Evolutionary conservation across 2,797 vertebrate genomes (phyloP).

Genomic region (Capromys pilorides): DNA sequence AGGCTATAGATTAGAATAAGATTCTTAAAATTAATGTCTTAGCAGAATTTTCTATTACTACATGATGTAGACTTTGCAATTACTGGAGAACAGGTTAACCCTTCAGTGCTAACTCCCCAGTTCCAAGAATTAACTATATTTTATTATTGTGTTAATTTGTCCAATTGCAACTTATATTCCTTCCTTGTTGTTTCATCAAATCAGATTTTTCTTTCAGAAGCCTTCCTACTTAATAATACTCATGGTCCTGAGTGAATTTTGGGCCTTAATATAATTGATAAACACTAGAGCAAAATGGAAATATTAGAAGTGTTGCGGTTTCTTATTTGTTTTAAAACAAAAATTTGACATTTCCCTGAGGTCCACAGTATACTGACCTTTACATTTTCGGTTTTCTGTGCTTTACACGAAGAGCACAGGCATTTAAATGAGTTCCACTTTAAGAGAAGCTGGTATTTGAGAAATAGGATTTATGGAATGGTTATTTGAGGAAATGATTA

Average conservation of each 20-base stretch:
- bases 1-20: background rate
- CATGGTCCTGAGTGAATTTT: background rate
- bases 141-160: background rate
- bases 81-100: background rate
- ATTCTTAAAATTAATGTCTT: conserved; percentile 53
- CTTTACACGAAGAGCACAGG: conserved; percentile 47
- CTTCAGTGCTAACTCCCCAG: background rate
- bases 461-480: conserved; percentile 53
- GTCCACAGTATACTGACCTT: conserved; percentile 44
- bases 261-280: conserved; percentile 29
- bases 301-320: background rate
- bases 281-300: conserved; percentile 42
- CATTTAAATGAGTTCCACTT: conserved; percentile 41
- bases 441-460: conserved; percentile 59
- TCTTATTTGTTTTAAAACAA: conserved; percentile 48
- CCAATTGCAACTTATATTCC: background rate
- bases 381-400: conserved; percentile 57
- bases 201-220: conserved; percentile 20
- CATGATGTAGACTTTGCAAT: background rate
- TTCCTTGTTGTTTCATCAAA: background rate
- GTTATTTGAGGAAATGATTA: conserved; percentile 41
- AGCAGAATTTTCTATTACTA: conserved; percentile 2
- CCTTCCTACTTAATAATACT: background rate
- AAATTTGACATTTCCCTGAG: conserved; percentile 39
- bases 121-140: background rate